phyloP scores from a whole-genome alignment of 2,797 vertebrate genomes.

The Siniperca scherzeri region DNA sequence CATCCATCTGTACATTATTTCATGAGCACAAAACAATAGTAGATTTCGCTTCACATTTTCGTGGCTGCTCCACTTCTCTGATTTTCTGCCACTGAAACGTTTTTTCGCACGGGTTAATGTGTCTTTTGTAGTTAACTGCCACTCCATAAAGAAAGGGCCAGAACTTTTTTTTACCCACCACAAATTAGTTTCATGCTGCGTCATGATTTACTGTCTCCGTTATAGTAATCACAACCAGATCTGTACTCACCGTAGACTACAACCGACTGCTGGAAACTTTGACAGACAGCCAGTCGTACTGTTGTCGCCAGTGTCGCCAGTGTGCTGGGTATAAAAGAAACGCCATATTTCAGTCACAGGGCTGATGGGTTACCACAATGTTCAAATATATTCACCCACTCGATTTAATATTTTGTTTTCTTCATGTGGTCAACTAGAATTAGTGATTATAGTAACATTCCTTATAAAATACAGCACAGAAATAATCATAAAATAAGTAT shows the following conservation, averaged over 20 bases:
- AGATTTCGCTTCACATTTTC: conserved; percentile 28
- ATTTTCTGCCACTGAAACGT: conserved; percentile 54
- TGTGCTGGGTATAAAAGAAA: conserved; percentile 37
- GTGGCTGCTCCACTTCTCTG: conserved; percentile 36
- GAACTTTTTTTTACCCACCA: conserved; percentile 74
- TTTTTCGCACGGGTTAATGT: conserved; percentile 70
- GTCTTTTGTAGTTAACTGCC: conserved; percentile 81
- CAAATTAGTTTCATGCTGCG: conserved; percentile 87
- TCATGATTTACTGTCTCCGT: conserved; percentile 88
- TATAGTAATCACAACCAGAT: conserved; percentile 88
- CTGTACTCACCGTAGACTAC: conserved; percentile 67
- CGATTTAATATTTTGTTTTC: conserved; percentile 54
- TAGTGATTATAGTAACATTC: conserved; percentile 45
- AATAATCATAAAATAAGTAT: conserved; percentile 53
- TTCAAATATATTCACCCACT: conserved; percentile 48
- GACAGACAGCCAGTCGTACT: conserved; percentile 78
- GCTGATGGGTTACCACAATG: conserved; percentile 51
- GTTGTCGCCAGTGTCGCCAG: conserved; percentile 75
- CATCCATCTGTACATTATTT: conserved; percentile 24
- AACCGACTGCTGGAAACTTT: conserved; percentile 77
- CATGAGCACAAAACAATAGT: conserved; percentile 23
- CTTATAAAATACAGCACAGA: conserved; percentile 43
- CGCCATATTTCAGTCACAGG: conserved; percentile 51
- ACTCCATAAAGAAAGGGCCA: conserved; percentile 81
- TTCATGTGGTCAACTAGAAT: conserved; percentile 50